phyloP scores from a whole-genome alignment of 2,113 vertebrate species.

The Heliornis fulica region DNA sequence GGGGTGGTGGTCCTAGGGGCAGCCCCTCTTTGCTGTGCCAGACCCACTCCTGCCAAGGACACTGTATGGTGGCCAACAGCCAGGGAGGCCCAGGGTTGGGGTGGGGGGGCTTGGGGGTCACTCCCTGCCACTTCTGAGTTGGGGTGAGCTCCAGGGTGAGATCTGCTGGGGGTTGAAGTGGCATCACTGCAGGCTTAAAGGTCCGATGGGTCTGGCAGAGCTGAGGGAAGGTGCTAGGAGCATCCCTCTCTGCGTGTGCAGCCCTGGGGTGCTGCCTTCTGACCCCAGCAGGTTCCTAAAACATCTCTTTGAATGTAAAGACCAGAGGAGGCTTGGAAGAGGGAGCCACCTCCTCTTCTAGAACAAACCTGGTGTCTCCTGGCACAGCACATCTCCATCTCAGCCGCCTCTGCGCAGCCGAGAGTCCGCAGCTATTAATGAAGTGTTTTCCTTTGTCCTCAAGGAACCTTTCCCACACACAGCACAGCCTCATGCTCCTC shows the following conservation, averaged over 20 bases:
- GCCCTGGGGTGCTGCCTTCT: neutral
- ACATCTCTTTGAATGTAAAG: neutral
- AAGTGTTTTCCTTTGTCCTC: slow-evolving; percentile 42
- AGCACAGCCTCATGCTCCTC: neutral
- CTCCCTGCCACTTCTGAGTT: rapidly evolving
- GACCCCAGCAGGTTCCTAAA: neutral
- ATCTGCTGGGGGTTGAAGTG: neutral
- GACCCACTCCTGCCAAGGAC: neutral
- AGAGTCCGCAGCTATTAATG: neutral
- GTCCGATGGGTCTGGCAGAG: neutral
- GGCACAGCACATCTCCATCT: neutral
- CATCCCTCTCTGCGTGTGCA: neutral
- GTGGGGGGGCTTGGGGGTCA: no score
- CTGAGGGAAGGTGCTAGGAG: neutral
- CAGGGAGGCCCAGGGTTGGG: neutral
- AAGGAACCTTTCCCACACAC: slow-evolving; percentile 13
- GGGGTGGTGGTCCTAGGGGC: neutral
- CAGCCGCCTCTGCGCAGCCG: neutral
- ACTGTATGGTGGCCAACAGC: neutral
- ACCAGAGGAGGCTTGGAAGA: neutral
- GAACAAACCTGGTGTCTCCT: neutral
- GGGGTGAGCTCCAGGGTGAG: neutral
- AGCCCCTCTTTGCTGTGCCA: neutral
- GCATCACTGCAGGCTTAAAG: neutral
- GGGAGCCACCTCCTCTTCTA: neutral